Percentiles rank a stretch among this genome's conserved stretches.
Conservation (phyloP, 2,888 invertebrate genomes). For the Melanchra persicariae region DNA sequence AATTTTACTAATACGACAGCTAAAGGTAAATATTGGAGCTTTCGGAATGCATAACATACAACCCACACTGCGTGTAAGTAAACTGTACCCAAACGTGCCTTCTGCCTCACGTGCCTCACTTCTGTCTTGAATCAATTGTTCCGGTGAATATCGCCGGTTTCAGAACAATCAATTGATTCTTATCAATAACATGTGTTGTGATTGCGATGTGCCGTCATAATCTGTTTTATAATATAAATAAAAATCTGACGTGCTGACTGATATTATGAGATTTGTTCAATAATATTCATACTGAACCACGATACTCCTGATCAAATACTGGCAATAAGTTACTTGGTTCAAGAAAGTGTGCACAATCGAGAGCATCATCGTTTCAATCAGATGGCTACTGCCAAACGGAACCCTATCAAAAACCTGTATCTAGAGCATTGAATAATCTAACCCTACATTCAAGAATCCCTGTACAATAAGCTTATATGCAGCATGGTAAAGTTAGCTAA, state of each 20-base stretch:
- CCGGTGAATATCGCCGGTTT: slow-evolving; percentile 16
- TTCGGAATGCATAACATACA: background rate
- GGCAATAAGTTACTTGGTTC: no score
- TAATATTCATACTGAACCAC: background rate
- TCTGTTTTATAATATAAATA: background rate
- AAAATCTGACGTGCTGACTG: background rate
- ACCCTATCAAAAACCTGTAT: no score
- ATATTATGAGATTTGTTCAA: background rate
- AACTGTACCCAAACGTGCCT: slow-evolving; percentile 36
- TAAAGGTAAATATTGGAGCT: slow-evolving; percentile 9
- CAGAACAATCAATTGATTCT: slow-evolving; percentile 25
- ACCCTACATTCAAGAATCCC: background rate
- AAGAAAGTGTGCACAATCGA: no score
- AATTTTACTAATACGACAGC: background rate
- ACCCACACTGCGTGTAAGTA: background rate
- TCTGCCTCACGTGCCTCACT: slow-evolving; percentile 18
- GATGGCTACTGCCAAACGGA: no score
- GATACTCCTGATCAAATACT: no score
- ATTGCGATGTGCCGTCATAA: slow-evolving; percentile 13
- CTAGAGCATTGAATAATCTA: no score
- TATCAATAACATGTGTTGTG: slow-evolving; percentile 25
- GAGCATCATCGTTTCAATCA: no score
- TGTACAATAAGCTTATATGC: no score
- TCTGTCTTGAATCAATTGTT: slow-evolving; percentile 36
- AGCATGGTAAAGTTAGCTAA: background rate